Conservation (phyloP, 1,140 invertebrate species). For the Drosophila carrolli region DNA sequence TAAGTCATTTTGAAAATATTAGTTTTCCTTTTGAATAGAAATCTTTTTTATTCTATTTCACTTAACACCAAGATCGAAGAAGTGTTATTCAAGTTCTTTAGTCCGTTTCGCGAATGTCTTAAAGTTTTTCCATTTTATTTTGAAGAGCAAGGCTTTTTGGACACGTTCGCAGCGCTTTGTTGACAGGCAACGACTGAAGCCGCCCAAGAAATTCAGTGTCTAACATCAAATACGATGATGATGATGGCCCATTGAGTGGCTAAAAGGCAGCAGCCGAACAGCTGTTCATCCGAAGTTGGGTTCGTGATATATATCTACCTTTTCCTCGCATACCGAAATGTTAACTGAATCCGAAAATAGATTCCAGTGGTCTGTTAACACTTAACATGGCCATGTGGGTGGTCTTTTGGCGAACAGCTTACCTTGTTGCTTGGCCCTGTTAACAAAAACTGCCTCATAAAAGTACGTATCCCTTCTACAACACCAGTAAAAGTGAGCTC, state of each 20-base stretch:
- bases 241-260: constrained; percentile 58
- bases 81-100: neutral
- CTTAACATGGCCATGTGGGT: constrained; percentile 49
- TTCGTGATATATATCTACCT: constrained; percentile 10
- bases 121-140: constrained; percentile 8
- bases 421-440: constrained; percentile 40
- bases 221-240: constrained; percentile 66
- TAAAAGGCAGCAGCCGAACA: constrained; percentile 29
- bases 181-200: constrained; percentile 80
- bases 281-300: constrained; percentile 23
- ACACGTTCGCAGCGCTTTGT: constrained; percentile 71
- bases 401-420: constrained; percentile 22
- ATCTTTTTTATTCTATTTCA: neutral
- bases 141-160: constrained; percentile 19
- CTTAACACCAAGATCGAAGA: constrained; percentile 7
- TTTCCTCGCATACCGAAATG: constrained; percentile 8
- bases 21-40: no score
- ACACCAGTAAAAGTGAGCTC: constrained; percentile 9
- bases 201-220: constrained; percentile 65
- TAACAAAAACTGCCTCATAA: constrained; percentile 22
- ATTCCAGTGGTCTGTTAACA: constrained; percentile 60
- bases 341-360: constrained; percentile 42
- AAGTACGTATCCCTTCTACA: constrained; percentile 1
- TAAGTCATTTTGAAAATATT: neutral
- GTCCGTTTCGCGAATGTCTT: constrained; percentile 20